These are phyloP conservation scores for Neosilurus mollespiculum DNA, from an alignment of 2,797 vertebrate genomes.

Conservation along the genomic window DNA sequence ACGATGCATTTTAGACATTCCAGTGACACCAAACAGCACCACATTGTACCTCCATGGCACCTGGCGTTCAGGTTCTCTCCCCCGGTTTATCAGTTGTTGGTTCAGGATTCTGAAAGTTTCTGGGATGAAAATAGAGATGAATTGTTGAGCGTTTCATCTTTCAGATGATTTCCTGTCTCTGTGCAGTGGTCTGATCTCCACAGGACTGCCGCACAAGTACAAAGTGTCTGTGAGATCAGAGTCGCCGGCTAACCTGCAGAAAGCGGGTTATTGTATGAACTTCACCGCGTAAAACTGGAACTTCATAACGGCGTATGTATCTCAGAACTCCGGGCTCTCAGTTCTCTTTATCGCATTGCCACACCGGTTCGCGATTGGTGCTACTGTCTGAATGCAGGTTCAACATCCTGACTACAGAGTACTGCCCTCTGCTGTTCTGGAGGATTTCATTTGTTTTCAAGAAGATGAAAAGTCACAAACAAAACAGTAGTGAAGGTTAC, in stretches of 20 bases:
- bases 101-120: not conserved
- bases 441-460: not conserved
- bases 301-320: not conserved
- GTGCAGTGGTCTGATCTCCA: not conserved
- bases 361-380: not conserved
- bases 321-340: too few relatives aligned
- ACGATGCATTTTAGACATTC: not conserved
- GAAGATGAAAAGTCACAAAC: not conserved
- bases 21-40: not conserved
- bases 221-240: not conserved
- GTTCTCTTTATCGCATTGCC: not conserved
- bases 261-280: not conserved
- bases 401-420: not conserved
- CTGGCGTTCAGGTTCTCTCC: not conserved
- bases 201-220: not conserved
- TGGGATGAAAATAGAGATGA: not conserved
- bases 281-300: not conserved
- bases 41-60: not conserved
- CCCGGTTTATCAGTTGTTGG: not conserved
- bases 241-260: not conserved
- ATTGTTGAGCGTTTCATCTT: not conserved
- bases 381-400: not conserved
- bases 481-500: too few relatives aligned
- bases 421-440: constrained; percentile 1
- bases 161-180: constrained; percentile 6